A percentile compares a stretch with the other conserved stretches of the same genome.
Evolutionary conservation across 2,888 invertebrate species (phyloP).

Genomic region (Meliscaeva auricollis): DNA sequence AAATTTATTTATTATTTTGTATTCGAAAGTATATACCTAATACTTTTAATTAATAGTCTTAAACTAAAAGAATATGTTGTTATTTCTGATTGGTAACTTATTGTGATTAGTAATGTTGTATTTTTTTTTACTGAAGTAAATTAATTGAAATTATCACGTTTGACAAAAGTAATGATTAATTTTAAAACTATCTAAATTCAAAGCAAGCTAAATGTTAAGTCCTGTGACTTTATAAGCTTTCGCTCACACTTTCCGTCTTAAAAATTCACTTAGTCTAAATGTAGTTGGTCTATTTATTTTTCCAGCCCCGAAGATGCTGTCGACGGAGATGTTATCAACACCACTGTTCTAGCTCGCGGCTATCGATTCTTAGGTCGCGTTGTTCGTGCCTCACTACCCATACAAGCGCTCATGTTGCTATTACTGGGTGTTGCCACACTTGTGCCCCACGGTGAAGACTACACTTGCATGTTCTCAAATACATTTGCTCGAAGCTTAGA

Average conservation of each 20-base stretch:
- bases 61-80: no score
- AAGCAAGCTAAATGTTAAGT: slow-evolving; percentile 2
- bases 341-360: slow-evolving; percentile 89
- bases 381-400: slow-evolving; percentile 95
- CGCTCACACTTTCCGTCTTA: neutral
- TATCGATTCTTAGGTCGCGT: slow-evolving; percentile 95
- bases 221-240: slow-evolving; percentile 32
- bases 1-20: slow-evolving; percentile 66
- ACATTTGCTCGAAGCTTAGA: slow-evolving; percentile 93
- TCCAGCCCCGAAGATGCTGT: slow-evolving; percentile 81
- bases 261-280: no score
- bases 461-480: slow-evolving; percentile 93
- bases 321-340: slow-evolving; percentile 86
- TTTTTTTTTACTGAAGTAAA: no score
- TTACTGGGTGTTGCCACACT: slow-evolving; percentile 96
- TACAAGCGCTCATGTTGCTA: slow-evolving; percentile 96
- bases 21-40: no score
- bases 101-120: no score
- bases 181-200: neutral
- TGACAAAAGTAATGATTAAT: neutral
- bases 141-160: neutral
- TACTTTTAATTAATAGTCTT: neutral
- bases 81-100: neutral
- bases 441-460: slow-evolving; percentile 94
- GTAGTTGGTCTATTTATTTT: no score